Percentiles rank a stretch among this genome's conserved stretches.
Conservation (phyloP, 2,113 vertebrate genomes). For the Phaethon lepturus region DNA sequence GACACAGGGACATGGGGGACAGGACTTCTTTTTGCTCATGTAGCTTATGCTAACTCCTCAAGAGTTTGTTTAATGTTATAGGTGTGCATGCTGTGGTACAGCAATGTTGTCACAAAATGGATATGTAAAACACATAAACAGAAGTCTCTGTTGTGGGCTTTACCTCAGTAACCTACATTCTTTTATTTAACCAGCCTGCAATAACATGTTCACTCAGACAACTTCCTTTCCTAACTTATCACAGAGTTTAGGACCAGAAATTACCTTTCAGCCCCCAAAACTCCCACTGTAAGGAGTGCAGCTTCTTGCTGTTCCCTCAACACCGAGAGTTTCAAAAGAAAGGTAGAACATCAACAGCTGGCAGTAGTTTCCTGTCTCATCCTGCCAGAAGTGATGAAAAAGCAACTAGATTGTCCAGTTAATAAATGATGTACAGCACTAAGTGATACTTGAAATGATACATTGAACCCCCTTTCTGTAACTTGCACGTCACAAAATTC, state of each 20-base stretch:
- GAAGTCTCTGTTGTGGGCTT: not conserved
- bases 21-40: not conserved
- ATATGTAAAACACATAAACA: not conserved
- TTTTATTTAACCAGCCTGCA: not conserved
- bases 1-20: fast-evolving
- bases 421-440: not conserved
- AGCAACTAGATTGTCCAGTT: not conserved
- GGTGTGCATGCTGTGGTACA: not conserved
- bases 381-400: not conserved
- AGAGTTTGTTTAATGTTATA: not conserved
- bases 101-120: not conserved
- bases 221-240: not conserved
- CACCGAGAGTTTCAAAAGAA: not conserved
- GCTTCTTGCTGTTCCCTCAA: not conserved
- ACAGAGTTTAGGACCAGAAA: not conserved
- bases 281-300: not conserved
- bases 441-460: not conserved
- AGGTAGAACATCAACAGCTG: not conserved
- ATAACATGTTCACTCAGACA: not conserved
- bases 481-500: not conserved
- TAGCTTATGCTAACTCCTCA: not conserved
- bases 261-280: not conserved
- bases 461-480: not conserved
- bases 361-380: not conserved
- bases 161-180: not conserved